phyloP scores from a whole-genome alignment of 2,888 invertebrate genomes.

The Isotomurus palustris region DNA sequence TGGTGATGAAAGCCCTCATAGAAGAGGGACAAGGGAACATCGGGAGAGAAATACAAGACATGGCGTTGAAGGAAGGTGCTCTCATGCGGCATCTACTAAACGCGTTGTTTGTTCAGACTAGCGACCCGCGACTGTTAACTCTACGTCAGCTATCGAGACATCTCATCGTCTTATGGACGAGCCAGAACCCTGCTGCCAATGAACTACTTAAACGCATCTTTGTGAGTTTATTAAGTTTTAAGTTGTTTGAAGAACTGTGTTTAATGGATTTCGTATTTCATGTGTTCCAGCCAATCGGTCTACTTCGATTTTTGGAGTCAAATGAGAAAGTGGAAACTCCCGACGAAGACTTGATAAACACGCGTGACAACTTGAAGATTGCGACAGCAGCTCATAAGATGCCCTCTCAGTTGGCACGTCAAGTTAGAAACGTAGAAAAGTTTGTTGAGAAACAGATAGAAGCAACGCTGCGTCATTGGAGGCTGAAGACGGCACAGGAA shows the following conservation, averaged over 20 bases:
- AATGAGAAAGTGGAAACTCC: conserved; percentile 73
- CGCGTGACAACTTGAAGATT: conserved; percentile 90
- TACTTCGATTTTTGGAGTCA: conserved; percentile 83
- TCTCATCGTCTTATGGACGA: conserved; percentile 92
- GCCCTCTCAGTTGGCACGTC: conserved; percentile 41
- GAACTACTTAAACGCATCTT: conserved; percentile 78
- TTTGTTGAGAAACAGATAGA: conserved; percentile 80
- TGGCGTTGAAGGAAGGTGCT: conserved; percentile 94
- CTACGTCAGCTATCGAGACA: conserved; percentile 90
- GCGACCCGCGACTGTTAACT: conserved; percentile 74
- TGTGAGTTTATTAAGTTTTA: conserved; percentile 56
- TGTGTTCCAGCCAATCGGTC: conserved; percentile 74
- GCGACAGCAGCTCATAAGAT: conserved; percentile 54
- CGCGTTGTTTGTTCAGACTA: conserved; percentile 73
- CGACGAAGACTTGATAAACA: conserved; percentile 60
- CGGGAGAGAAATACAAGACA: conserved; percentile 87
- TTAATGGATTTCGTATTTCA: conserved; percentile 18
- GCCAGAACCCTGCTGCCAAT: conserved; percentile 87
- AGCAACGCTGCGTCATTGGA: conserved; percentile 69
- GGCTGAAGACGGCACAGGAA: conserved; percentile 46
- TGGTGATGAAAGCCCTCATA: conserved; percentile 94
- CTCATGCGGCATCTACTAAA: conserved; percentile 85
- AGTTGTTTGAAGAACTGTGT: conserved; percentile 1
- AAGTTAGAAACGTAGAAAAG: conserved; percentile 52
- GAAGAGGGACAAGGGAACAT: conserved; percentile 94